Conservation (phyloP, 2,888 invertebrate species). For the Teleiodes luculella region DNA sequence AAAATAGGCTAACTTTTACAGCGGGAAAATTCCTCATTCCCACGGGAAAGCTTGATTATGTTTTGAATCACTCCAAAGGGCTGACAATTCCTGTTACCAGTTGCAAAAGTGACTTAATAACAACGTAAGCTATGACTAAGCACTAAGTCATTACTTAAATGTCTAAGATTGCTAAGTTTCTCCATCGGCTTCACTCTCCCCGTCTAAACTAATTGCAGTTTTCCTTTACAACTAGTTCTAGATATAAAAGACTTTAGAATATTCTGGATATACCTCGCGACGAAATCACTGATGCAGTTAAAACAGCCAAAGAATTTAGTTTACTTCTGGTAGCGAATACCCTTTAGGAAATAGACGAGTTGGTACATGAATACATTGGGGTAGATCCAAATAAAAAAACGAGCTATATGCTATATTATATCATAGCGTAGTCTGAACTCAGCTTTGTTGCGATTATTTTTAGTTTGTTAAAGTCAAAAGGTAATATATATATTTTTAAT, state of each 20-base stretch:
- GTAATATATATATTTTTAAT: too few relatives aligned
- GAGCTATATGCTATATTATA: background rate
- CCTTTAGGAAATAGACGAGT: background rate
- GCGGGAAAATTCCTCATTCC: too few relatives aligned
- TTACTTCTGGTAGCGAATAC: too few relatives aligned
- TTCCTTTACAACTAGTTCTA: slow-evolving; percentile 12
- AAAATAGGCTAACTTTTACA: too few relatives aligned
- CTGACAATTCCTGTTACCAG: too few relatives aligned
- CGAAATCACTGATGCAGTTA: too few relatives aligned
- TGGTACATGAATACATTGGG: background rate
- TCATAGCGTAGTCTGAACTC: too few relatives aligned
- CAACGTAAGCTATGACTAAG: background rate
- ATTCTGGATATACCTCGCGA: background rate
- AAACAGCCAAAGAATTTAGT: too few relatives aligned
- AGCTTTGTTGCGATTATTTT: too few relatives aligned
- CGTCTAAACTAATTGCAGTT: slow-evolving; percentile 12
- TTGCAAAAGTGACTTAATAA: slow-evolving; percentile 1
- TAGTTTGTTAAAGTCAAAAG: too few relatives aligned
- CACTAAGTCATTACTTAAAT: background rate
- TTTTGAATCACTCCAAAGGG: too few relatives aligned
- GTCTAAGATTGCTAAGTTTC: slow-evolving; percentile 15
- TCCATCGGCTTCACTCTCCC: slow-evolving; percentile 15
- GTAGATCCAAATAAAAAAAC: background rate
- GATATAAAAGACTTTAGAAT: slow-evolving; percentile 1
- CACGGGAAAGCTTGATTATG: too few relatives aligned